These are phyloP conservation scores for Crenichthys baileyi DNA, from an alignment of 2,797 vertebrate genomes.

Conservation along the genomic window DNA sequence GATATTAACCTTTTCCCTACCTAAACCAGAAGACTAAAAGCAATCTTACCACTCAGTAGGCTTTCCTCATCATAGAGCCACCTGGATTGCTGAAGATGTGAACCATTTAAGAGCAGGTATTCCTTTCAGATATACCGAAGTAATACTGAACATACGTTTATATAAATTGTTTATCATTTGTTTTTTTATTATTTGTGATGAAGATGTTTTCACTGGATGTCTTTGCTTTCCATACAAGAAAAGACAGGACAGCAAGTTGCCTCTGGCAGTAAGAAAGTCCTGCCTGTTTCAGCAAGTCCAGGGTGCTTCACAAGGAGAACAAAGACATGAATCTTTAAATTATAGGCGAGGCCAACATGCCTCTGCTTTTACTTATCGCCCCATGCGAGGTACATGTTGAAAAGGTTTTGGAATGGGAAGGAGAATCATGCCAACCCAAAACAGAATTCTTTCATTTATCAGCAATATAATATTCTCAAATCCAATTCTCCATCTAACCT, in stretches of 20 bases:
- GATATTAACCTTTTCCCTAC: too few species aligned
- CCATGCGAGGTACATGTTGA: background rate
- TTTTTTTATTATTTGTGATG: background rate
- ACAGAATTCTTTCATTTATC: slow-evolving; percentile 43
- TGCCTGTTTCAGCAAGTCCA: slow-evolving; percentile 35
- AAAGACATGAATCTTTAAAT: slow-evolving; percentile 7
- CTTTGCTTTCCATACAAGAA: background rate
- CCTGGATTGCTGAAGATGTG: background rate
- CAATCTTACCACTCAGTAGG: background rate
- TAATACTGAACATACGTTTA: background rate
- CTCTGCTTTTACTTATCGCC: slow-evolving; percentile 26
- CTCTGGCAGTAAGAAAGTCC: background rate
- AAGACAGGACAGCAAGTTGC: background rate
- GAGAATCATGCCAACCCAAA: background rate
- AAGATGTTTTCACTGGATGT: background rate
- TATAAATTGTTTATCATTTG: background rate
- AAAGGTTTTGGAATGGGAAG: background rate
- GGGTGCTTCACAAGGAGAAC: slow-evolving; percentile 10
- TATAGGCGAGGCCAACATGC: slow-evolving; percentile 14
- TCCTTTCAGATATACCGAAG: background rate
- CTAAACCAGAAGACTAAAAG: background rate
- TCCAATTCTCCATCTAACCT: slow-evolving; percentile 51
- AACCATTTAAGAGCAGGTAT: background rate
- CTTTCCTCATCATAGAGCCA: background rate
- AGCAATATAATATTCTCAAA: slow-evolving; percentile 43